Evolutionary conservation across 53 echinoderm and acorn worm species (phyloP).

Genomic region (Hippasteria phrygiana): DNA sequence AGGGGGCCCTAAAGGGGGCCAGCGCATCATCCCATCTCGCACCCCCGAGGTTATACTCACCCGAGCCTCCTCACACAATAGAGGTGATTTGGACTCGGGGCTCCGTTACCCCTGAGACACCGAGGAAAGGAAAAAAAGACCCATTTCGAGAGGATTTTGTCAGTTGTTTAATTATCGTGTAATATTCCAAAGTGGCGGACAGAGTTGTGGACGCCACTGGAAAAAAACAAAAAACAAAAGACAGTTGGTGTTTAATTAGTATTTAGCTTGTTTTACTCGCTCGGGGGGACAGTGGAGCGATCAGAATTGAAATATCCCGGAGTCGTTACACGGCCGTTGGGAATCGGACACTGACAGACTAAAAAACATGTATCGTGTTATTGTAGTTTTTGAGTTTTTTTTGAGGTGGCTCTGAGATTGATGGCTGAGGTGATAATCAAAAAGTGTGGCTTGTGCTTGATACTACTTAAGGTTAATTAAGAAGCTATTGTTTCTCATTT

Average conservation of each 20-base stretch:
- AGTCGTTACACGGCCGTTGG: conserved; percentile 47
- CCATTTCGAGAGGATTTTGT: conserved; percentile 29
- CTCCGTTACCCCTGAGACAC: not conserved
- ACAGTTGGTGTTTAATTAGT: conserved; percentile 61
- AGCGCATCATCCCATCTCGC: conserved; percentile 23
- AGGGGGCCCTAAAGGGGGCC: conserved; percentile 42
- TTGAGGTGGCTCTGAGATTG: conserved; percentile 17
- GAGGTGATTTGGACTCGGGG: conserved; percentile 17
- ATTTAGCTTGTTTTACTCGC: conserved; percentile 53
- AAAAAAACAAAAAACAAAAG: not conserved
- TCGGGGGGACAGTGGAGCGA: conserved; percentile 23
- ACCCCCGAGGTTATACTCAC: not conserved
- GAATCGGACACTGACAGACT: not conserved
- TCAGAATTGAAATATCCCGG: conserved; percentile 9
- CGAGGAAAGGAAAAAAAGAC: not conserved
- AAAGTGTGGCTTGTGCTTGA: not conserved
- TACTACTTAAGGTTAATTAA: conserved; percentile 50
- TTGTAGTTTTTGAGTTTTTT: not conserved
- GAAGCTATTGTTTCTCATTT: conserved; percentile 34
- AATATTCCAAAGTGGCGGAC: not conserved
- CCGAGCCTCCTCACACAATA: conserved; percentile 49
- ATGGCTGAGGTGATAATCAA: not conserved
- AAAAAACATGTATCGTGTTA: not conserved
- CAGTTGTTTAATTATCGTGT: conserved; percentile 52
- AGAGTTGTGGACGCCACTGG: conserved; percentile 7